phyloP scores from a whole-genome alignment of 2,888 invertebrate species.

The Philopedon plagiatum region DNA sequence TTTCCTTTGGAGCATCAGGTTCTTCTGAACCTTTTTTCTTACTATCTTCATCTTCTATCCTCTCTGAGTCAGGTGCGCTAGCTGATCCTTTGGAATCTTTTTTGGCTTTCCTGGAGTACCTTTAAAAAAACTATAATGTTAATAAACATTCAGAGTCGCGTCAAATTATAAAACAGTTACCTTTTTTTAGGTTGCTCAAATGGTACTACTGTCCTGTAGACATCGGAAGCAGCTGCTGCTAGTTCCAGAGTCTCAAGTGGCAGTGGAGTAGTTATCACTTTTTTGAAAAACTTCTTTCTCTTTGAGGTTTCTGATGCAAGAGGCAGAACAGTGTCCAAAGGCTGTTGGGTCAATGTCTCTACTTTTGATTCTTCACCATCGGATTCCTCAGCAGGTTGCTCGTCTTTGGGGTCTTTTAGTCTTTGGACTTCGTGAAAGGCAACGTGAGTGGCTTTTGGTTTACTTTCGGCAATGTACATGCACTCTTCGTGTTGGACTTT shows the following conservation, averaged over 20 bases:
- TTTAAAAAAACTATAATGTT: neutral
- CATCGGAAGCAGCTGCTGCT: conserved; percentile 59
- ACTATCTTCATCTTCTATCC: conserved; percentile 34
- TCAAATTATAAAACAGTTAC: no score
- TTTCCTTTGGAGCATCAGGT: conserved; percentile 67
- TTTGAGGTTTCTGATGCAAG: conserved; percentile 50
- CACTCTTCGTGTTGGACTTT: conserved; percentile 85
- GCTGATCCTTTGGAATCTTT: conserved; percentile 42
- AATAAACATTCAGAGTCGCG: neutral
- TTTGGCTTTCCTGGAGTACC: conserved; percentile 39
- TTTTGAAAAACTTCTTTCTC: conserved; percentile 54
- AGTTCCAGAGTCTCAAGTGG: conserved; percentile 32
- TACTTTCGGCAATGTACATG: conserved; percentile 81
- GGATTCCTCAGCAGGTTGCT: conserved; percentile 47
- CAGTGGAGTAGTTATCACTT: conserved; percentile 39
- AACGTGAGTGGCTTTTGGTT: conserved; percentile 76
- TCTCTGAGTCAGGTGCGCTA: conserved; percentile 50
- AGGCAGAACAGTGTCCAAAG: conserved; percentile 20
- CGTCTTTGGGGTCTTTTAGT: conserved; percentile 69
- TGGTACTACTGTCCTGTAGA: conserved; percentile 37
- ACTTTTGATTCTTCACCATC: conserved; percentile 37
- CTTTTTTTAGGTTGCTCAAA: conserved; percentile 44
- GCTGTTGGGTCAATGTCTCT: conserved; percentile 23
- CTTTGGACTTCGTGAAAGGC: conserved; percentile 79
- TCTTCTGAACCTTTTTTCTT: conserved; percentile 54